Percentiles rank a stretch among this genome's conserved stretches.
These are phyloP conservation scores for Dendropsophus ebraccatus DNA, from an alignment of 2,113 vertebrate genomes.

Conservation along the genomic window DNA sequence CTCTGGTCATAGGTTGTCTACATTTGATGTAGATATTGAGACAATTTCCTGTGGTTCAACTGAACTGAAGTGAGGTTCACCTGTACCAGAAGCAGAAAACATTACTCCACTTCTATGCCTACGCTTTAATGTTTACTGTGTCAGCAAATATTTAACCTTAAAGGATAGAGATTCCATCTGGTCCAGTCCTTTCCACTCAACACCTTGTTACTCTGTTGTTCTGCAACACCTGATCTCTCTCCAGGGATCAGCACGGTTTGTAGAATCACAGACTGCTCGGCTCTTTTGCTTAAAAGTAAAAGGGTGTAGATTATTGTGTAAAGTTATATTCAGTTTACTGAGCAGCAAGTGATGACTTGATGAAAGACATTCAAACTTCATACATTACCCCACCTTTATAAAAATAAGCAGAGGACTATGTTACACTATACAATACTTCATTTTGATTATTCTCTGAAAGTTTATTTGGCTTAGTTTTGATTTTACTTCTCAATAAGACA, in stretches of 20 bases:
- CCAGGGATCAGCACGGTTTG: not conserved
- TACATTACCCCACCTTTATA: not conserved
- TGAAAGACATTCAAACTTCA: slow-evolving; percentile 35
- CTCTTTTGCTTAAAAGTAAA: slow-evolving; percentile 9
- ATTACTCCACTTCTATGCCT: slow-evolving; percentile 7
- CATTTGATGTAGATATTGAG: not conserved
- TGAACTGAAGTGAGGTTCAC: not conserved
- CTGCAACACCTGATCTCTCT: slow-evolving; percentile 36
- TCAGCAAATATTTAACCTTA: slow-evolving; percentile 35
- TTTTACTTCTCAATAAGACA: not conserved
- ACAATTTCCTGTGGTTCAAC: not conserved
- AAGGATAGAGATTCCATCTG: slow-evolving; percentile 31
- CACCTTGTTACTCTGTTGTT: slow-evolving; percentile 34
- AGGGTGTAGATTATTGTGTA: slow-evolving; percentile 20
- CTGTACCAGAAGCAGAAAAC: slow-evolving; percentile 15
- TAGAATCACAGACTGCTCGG: not conserved
- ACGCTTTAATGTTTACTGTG: slow-evolving; percentile 10
- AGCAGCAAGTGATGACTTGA: slow-evolving; percentile 15
- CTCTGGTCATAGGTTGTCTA: not conserved
- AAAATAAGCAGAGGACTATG: slow-evolving; percentile 16
- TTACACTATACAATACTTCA: not conserved
- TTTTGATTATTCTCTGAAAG: slow-evolving; percentile 4
- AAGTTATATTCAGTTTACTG: slow-evolving; percentile 20
- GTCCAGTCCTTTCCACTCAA: slow-evolving; percentile 35
- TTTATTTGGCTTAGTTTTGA: slow-evolving; percentile 29